These are phyloP conservation scores for Meriones unguiculatus DNA, from an alignment of 2,113 vertebrate genomes.

Conservation along the genomic window DNA sequence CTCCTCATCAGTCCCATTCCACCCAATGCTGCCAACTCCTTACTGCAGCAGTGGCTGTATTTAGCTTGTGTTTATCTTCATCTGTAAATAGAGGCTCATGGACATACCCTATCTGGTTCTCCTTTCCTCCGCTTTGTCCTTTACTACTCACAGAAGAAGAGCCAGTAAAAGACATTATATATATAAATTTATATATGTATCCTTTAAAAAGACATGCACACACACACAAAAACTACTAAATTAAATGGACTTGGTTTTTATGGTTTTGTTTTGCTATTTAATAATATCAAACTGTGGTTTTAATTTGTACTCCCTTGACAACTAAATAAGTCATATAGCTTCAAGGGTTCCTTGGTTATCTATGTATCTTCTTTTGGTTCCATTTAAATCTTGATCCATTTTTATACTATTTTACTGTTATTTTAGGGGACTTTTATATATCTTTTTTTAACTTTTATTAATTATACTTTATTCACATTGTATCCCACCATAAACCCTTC, in stretches of 20 bases:
- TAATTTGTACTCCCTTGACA: constrained; percentile 16
- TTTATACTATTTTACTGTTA: neutral
- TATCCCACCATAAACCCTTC: no score
- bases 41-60: neutral
- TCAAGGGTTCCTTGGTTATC: neutral
- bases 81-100: neutral
- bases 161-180: neutral
- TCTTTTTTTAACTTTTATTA: no score
- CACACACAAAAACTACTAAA: neutral
- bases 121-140: neutral
- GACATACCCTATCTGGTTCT: neutral
- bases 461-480: no score
- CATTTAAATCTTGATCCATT: neutral
- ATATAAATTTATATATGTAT: neutral
- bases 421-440: no score
- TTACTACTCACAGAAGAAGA: neutral
- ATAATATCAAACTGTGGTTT: neutral
- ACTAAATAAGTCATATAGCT: neutral
- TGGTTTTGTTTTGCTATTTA: neutral
- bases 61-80: neutral
- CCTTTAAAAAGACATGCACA: neutral
- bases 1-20: neutral
- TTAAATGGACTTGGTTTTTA: neutral
- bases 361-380: neutral
- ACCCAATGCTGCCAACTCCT: neutral